Conservation (phyloP, 1,140 invertebrate species). For the Pachypeltis micranthus region DNA sequence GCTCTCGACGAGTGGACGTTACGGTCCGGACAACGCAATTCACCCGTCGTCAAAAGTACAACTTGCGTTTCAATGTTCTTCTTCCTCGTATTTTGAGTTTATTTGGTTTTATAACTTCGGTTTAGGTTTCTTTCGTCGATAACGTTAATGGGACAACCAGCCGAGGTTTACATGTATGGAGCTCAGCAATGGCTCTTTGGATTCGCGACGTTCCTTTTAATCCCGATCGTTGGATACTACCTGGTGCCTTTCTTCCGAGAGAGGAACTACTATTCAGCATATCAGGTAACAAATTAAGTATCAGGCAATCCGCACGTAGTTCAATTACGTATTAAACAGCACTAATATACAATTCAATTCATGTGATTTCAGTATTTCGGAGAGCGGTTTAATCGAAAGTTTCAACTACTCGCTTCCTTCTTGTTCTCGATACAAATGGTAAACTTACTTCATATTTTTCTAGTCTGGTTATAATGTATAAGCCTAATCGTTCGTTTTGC, state of each 20-base stretch:
- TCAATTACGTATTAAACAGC: background rate
- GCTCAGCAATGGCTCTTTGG: slow-evolving; percentile 36
- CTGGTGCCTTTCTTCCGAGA: slow-evolving; percentile 45
- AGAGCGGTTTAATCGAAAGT: slow-evolving; percentile 46
- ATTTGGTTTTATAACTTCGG: background rate
- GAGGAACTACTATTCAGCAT: slow-evolving; percentile 32
- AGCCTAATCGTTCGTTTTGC: background rate
- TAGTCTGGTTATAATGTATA: background rate
- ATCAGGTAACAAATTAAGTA: slow-evolving; percentile 24
- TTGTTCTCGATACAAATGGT: slow-evolving; percentile 59
- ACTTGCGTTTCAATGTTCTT: too few relatives aligned
- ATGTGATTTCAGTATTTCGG: slow-evolving; percentile 59
- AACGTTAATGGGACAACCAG: slow-evolving; percentile 44
- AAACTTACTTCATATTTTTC: slow-evolving; percentile 17
- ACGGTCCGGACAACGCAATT: too few relatives aligned
- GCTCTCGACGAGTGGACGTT: too few relatives aligned
- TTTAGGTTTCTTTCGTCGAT: slow-evolving; percentile 45
- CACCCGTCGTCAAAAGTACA: too few relatives aligned
- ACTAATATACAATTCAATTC: background rate
- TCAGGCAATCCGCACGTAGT: background rate
- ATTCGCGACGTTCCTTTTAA: slow-evolving; percentile 35
- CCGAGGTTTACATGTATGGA: slow-evolving; percentile 42
- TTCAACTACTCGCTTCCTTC: slow-evolving; percentile 51
- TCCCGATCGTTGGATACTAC: slow-evolving; percentile 39
- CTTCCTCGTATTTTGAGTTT: too few relatives aligned